A percentile compares a stretch with the other conserved stretches of the same genome.
Evolutionary conservation across 2,888 invertebrate genomes (phyloP).

Genomic region (Itoplectis maculator): DNA sequence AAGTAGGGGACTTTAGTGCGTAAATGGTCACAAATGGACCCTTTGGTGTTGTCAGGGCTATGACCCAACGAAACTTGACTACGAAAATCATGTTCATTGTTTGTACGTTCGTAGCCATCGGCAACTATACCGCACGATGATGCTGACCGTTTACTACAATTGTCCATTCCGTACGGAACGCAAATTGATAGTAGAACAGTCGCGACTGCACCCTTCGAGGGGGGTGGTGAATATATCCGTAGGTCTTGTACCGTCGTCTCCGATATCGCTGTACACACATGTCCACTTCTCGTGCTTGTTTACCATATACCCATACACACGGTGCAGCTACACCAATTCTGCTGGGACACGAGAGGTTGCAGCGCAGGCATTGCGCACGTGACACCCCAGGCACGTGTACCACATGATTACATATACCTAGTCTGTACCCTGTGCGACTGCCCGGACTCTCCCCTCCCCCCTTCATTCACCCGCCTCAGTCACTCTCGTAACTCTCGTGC

Average conservation of each 20-base stretch:
- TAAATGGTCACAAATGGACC: no score
- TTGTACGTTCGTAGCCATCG: no score
- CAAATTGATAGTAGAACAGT: conserved; percentile 31
- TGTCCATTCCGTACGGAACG: conserved; percentile 7
- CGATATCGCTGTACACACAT: conserved; percentile 56
- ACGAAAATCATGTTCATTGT: no score
- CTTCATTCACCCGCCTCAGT: conserved; percentile 15
- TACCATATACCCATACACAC: conserved; percentile 17
- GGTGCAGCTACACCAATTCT: not conserved
- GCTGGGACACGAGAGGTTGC: conserved; percentile 19
- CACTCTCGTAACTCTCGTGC: conserved; percentile 62
- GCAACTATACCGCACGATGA: not conserved
- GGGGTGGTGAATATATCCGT: conserved; percentile 30
- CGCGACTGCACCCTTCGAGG: conserved; percentile 1
- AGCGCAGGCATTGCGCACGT: conserved; percentile 55
- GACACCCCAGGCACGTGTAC: conserved; percentile 62
- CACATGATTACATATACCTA: conserved; percentile 62
- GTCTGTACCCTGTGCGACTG: conserved; percentile 30
- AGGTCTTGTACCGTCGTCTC: conserved; percentile 48
- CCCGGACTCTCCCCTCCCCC: conserved; percentile 1
- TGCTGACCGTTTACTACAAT: conserved; percentile 13
- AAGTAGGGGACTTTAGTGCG: no score
- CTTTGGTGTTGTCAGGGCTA: no score
- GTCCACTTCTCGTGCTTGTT: conserved; percentile 38
- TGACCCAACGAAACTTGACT: no score